Evolutionary conservation across 1,140 invertebrate species (phyloP).

Genomic region (Drosophila pruinosa): DNA sequence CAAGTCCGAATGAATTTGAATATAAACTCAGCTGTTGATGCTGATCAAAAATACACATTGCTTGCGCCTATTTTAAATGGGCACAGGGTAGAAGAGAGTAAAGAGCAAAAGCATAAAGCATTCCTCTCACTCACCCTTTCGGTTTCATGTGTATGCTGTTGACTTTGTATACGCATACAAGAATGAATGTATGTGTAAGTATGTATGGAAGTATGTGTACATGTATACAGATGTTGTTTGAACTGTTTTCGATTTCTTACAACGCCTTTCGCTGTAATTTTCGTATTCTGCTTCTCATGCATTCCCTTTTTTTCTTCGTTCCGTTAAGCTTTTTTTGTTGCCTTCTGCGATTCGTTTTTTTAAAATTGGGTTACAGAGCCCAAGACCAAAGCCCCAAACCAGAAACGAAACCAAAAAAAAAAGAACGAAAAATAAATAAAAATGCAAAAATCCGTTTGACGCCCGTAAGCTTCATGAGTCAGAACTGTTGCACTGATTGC

Average conservation of each 20-base stretch:
- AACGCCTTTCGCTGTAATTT: conserved; percentile 72
- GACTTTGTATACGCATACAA: conserved; percentile 2
- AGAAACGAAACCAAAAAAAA: conserved; percentile 30
- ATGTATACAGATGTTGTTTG: conserved; percentile 57
- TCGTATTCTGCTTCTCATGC: conserved; percentile 67
- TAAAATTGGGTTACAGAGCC: conserved; percentile 76
- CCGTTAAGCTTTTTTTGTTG: conserved; percentile 35
- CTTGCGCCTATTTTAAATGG: no score
- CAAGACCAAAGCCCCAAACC: conserved; percentile 46
- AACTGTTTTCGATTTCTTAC: conserved; percentile 74
- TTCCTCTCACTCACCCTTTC: no score
- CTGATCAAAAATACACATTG: no score
- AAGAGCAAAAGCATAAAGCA: no score
- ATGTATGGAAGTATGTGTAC: not conserved
- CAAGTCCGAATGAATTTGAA: no score
- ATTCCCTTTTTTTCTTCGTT: conserved; percentile 31
- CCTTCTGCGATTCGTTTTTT: conserved; percentile 66
- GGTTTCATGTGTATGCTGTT: not conserved
- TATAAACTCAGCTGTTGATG: no score
- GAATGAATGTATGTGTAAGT: not conserved
- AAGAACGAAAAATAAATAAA: conserved; percentile 41
- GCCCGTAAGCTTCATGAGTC: conserved; percentile 71
- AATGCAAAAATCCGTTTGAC: conserved; percentile 79
- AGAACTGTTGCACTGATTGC: conserved; percentile 71
- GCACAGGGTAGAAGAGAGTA: no score